These are phyloP conservation scores for Conus ventricosus DNA, from an alignment of 1,140 invertebrate genomes.

Conservation along the genomic window DNA sequence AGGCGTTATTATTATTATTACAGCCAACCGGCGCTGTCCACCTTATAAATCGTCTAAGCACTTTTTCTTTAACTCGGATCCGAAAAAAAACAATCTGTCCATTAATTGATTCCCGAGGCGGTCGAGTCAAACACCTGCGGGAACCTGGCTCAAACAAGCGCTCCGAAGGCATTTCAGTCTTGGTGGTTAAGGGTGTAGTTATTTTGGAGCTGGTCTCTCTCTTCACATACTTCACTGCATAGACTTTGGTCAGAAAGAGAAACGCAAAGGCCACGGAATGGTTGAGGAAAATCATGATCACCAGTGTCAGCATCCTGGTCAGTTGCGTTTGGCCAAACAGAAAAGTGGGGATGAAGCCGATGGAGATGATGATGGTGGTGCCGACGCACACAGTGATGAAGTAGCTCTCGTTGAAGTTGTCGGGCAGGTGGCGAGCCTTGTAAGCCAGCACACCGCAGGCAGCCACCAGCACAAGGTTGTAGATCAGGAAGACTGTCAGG, in stretches of 20 bases:
- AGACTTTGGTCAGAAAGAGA: constrained; percentile 61
- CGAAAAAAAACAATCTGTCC: no score
- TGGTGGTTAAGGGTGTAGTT: no score
- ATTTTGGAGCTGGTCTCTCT: no score
- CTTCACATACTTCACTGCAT: constrained; percentile 72
- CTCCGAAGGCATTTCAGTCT: no score
- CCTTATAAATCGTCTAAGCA: no score
- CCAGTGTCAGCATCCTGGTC: constrained; percentile 46
- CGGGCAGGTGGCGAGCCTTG: constrained; percentile 72
- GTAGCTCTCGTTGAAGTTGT: constrained; percentile 61
- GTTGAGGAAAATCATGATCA: constrained; percentile 54
- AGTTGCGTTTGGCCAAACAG: constrained; percentile 34
- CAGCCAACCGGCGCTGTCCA: no score
- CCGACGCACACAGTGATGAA: constrained; percentile 58
- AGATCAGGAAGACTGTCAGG: constrained; percentile 78
- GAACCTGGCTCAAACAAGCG: no score
- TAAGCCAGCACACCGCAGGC: constrained; percentile 92
- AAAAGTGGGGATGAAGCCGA: constrained; percentile 58
- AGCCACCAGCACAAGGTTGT: constrained; percentile 89
- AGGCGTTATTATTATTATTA: no score
- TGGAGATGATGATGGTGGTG: constrained; percentile 56
- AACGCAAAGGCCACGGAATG: constrained; percentile 50
- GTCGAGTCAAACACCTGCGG: no score
- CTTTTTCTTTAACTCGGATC: no score
- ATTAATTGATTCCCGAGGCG: no score